phyloP scores from a whole-genome alignment of 2,888 invertebrate genomes.

The Lepidochrysops patricia region DNA sequence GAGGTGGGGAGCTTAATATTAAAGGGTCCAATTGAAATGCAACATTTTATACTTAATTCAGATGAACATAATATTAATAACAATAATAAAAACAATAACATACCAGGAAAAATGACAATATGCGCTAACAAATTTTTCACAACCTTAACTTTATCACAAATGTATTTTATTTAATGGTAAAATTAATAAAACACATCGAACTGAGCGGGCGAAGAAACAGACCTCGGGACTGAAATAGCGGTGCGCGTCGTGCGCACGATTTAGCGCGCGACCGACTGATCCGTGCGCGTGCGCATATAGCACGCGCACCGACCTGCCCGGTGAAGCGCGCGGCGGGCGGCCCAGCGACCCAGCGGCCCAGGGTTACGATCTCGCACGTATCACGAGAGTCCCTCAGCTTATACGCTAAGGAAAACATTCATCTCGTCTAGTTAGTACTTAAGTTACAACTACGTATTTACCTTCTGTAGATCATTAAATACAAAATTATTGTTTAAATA shows the following conservation, averaged over 20 bases:
- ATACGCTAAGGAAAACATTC: neutral
- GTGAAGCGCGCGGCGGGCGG: slow-evolving; percentile 1
- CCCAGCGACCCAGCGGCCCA: too few relatives aligned
- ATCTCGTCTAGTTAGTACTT: too few relatives aligned
- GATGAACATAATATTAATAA: neutral
- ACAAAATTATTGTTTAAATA: too few relatives aligned
- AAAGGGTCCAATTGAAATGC: too few relatives aligned
- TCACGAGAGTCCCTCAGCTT: neutral
- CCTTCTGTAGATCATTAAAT: too few relatives aligned
- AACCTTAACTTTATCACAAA: neutral
- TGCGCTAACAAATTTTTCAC: neutral
- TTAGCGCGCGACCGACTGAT: slow-evolving; percentile 13
- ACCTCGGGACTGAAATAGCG: neutral
- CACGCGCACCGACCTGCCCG: neutral
- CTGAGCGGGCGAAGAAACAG: neutral
- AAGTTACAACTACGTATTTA: too few relatives aligned
- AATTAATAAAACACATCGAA: slow-evolving; percentile 5
- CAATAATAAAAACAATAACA: neutral
- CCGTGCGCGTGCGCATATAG: neutral
- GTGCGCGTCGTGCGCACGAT: slow-evolving; percentile 12
- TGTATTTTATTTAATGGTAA: slow-evolving; percentile 12
- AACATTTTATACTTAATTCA: too few relatives aligned
- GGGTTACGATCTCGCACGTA: slow-evolving; percentile 2
- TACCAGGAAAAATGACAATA: neutral
- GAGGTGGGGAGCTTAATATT: too few relatives aligned